Evolutionary conservation across 1,140 invertebrate genomes (phyloP), one percentile per base, ranked within the genome.

Genomic region (Drosophila carrolli): DNA sequence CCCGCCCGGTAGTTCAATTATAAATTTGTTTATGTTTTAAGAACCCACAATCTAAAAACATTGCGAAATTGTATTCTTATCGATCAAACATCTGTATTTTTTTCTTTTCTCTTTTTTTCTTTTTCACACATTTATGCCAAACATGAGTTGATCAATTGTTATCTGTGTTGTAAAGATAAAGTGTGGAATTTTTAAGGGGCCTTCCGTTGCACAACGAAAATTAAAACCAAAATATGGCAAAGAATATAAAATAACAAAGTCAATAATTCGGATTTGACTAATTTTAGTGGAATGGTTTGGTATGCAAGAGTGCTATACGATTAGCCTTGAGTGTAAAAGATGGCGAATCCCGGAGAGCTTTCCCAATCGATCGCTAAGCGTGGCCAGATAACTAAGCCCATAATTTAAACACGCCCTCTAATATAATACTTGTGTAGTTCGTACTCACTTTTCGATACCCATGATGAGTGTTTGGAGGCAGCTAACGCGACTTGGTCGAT

Each of bases 401-500:
- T 23, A 19, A 38, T 43, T 23, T 29, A 13, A 37, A 58, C 66
- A 47, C 68, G 27, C 66, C 44, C 38, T n/a, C 37, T 7, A 56
- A 19, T 35, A 14, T 48, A 29, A 13, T 35, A 10, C 11, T 11
- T 11, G 10, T 11, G 10, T 0, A 63, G 19, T 13, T 29, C 5
- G 13, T 77, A 90, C 84, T 89, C 68, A 89, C 84, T 81, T 89
- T 32, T 89, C 84, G 51, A 89, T 58, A 44, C 84, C 75, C 84
- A 89, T 89, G 11, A 23, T 50, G 47, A 53, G 48, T 27, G 29
- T 46, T 41, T n/a, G 23, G 11, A 41, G 61, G 55, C 56, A 48
- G 47, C 43, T 35, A 56, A 38, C 40, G 78, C 60, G 70, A 90
- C 85, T 89, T 61, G 51, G 71, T 62, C 62, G 65, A 60, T 63